Evolutionary conservation across 2,797 vertebrate species (phyloP).

Genomic region (Protosalanx chinensis): DNA sequence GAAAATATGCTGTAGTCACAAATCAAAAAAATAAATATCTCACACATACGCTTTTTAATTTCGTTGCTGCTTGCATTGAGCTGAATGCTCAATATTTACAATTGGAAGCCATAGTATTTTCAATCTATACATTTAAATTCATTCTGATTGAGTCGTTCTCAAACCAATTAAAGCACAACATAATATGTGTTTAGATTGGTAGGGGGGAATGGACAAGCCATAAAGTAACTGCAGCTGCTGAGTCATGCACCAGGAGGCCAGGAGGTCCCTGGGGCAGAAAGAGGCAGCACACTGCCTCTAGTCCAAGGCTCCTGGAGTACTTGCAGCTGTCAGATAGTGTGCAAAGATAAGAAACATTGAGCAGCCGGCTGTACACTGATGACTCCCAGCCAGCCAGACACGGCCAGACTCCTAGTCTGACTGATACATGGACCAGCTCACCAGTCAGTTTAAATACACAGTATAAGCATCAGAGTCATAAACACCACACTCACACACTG

Average conservation of each 20-base stretch:
- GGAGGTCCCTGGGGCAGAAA: neutral
- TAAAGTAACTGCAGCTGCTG: neutral
- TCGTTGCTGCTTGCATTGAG: neutral
- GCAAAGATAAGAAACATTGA: conserved; percentile 1
- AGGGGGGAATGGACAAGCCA: neutral
- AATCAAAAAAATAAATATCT: neutral
- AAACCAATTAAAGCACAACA: neutral
- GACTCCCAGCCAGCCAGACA: conserved; percentile 2
- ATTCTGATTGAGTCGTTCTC: neutral
- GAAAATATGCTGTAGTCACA: neutral
- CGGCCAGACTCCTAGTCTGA: neutral
- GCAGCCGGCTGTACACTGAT: conserved; percentile 3
- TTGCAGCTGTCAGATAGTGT: conserved; percentile 1
- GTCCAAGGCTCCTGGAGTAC: conserved; percentile 2
- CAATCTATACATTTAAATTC: neutral
- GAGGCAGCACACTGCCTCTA: neutral
- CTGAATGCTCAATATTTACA: neutral
- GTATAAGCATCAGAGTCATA: neutral
- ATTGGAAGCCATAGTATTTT: neutral
- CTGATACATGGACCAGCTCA: neutral
- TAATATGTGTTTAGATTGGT: neutral
- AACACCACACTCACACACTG: no score
- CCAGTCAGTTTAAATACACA: neutral
- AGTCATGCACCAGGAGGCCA: neutral
- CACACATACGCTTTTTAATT: neutral